Evolutionary conservation across 2,797 vertebrate genomes (phyloP), one percentile per base, ranked within the genome.

Genomic region (Myotis myotis): DNA sequence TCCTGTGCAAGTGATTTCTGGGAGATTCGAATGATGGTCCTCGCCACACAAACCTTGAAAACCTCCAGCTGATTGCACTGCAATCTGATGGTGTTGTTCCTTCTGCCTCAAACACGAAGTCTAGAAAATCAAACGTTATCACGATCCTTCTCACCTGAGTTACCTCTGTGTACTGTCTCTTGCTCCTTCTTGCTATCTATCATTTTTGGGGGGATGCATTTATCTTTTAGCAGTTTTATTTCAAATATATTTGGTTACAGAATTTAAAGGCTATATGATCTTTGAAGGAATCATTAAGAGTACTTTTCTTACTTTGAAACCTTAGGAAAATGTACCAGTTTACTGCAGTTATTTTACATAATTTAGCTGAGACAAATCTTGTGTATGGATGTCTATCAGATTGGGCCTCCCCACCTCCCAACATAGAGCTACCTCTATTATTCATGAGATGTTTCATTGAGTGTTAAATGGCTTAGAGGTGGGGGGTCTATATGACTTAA

Each of bases 11-110:
- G 38, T n/a, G 36, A 28, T 66, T 81, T 66, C 57, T 51, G 30
- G 38, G 1, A 3, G 4, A 6, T 19, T 13, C 60, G 8, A 3
- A 8, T 6, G 20, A 1, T 11, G 2, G 4, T 47, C 3, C 17
- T 15, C 8, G 5, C 11, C 25, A 3, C 0, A 0, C 0, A 11
- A 4, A 11, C 8, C 20, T 87, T 41, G 15, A n/a, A 70, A 81
- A 66, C 30, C 10, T 47, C 60, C 12, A 2, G 10, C 11, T n/a
- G 44, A 38, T 28, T 1, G 0, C 20, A 16, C 30, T 36, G 28
- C 16, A 6, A 1, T 36, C 5, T 41, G 15, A 2, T 0, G 2
- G 5, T 6, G 8, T 80, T 55, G 38, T 4, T 55, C 2, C 16
- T 66, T 22, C 51, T 66, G 20, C 51, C 4, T 64, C 49, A 91